Evolutionary conservation across 2,888 invertebrate species (phyloP).

Genomic region (Amorpha juglandis): DNA sequence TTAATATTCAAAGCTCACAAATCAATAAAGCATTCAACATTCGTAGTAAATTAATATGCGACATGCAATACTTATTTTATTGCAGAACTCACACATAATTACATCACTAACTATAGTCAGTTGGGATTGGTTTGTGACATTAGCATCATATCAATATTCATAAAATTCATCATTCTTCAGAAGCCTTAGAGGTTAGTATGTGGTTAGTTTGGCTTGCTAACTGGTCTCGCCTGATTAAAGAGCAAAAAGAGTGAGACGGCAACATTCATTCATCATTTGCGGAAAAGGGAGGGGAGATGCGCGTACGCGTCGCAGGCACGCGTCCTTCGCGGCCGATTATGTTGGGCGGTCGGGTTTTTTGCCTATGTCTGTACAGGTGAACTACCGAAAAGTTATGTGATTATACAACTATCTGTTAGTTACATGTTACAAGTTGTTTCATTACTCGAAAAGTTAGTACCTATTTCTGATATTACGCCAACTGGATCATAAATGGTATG

Average conservation of each 20-base stretch:
- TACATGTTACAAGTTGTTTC: too few species aligned
- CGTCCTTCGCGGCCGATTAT: slow-evolving; percentile 76
- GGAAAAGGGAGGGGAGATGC: slow-evolving; percentile 52
- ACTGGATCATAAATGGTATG: neutral
- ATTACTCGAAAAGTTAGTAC: neutral
- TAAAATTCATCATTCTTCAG: slow-evolving; percentile 58
- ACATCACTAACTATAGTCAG: neutral
- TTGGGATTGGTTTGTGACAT: slow-evolving; percentile 41
- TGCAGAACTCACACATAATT: slow-evolving; percentile 13
- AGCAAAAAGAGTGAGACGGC: slow-evolving; percentile 49
- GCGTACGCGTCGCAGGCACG: slow-evolving; percentile 76
- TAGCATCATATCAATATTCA: slow-evolving; percentile 63
- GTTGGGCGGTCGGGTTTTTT: slow-evolving; percentile 60
- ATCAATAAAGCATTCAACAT: neutral
- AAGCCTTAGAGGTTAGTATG: too few species aligned
- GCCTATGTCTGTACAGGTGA: slow-evolving; percentile 55
- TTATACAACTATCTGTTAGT: neutral
- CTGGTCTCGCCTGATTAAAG: slow-evolving; percentile 60
- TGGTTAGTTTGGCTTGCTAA: slow-evolving; percentile 53
- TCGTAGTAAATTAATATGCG: slow-evolving; percentile 11
- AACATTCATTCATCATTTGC: slow-evolving; percentile 41
- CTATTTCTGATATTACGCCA: neutral
- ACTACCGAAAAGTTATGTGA: slow-evolving; percentile 57
- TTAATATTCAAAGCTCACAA: neutral
- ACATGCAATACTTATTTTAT: slow-evolving; percentile 10